phyloP scores from a whole-genome alignment of 1,140 invertebrate genomes.

The Andricus grossulariae region DNA sequence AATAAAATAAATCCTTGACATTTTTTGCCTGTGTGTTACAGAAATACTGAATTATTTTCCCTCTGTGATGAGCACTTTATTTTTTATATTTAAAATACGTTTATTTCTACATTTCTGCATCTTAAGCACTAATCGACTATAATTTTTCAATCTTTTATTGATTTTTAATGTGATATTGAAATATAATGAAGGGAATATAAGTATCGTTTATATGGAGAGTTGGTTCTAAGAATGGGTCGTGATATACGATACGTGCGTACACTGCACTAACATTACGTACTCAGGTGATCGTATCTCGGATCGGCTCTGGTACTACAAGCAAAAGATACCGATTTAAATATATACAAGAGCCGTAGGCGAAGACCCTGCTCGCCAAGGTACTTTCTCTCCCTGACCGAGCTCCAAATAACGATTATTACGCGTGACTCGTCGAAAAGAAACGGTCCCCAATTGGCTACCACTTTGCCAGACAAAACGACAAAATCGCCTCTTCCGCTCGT shows the following conservation, averaged over 20 bases:
- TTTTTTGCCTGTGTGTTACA: no score
- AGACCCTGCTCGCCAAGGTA: slow-evolving; percentile 45
- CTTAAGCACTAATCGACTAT: background rate
- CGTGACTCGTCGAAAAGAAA: slow-evolving; percentile 59
- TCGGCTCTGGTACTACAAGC: slow-evolving; percentile 10
- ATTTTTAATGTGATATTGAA: background rate
- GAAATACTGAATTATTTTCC: background rate
- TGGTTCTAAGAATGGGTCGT: no score
- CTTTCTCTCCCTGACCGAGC: slow-evolving; percentile 60
- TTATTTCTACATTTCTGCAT: background rate
- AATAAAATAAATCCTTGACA: no score
- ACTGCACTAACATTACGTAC: slow-evolving; percentile 27
- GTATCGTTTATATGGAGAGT: background rate
- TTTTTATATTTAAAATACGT: background rate
- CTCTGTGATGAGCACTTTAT: background rate
- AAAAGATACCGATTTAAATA: slow-evolving; percentile 55
- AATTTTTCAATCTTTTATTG: background rate
- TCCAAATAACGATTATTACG: slow-evolving; percentile 64
- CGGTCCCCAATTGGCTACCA: slow-evolving; percentile 4
- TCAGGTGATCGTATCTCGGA: slow-evolving; percentile 40
- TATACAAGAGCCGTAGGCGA: slow-evolving; percentile 56
- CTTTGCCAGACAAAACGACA: background rate
- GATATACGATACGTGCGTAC: slow-evolving; percentile 5
- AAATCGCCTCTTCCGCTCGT: background rate
- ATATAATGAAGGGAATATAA: background rate